A percentile compares a stretch with the other conserved stretches of the same genome.
These are phyloP conservation scores for Tetranychus urticae DNA, from an alignment of 1,140 invertebrate species.

Conservation along the genomic window DNA sequence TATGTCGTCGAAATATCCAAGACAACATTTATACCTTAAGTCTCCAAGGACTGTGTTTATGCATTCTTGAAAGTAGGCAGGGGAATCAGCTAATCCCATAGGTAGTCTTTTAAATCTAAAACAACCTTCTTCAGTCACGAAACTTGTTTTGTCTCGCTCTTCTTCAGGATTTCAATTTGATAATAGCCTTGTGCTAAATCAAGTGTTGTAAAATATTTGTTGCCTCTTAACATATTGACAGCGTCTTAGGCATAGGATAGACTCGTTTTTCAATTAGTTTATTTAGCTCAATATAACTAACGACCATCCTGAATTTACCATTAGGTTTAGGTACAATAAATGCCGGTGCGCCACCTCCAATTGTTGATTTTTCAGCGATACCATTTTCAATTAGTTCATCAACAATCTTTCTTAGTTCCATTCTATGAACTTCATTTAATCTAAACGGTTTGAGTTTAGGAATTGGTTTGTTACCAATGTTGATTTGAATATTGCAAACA, in stretches of 20 bases:
- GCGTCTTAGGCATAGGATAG: conserved; percentile 25
- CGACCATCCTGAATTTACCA: conserved; percentile 22
- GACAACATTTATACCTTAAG: neutral
- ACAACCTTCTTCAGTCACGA: neutral
- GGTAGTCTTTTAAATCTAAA: neutral
- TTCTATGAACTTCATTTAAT: no score
- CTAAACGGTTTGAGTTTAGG: no score
- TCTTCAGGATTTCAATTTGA: conserved; percentile 1
- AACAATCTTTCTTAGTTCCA: neutral
- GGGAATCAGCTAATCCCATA: neutral
- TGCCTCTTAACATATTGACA: neutral
- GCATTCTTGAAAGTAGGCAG: neutral
- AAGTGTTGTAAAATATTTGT: conserved; percentile 1
- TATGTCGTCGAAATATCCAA: conserved; percentile 18
- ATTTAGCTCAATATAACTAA: conserved; percentile 25
- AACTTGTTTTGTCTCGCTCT: neutral
- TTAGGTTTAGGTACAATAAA: conserved; percentile 22
- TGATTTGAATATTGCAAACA: no score
- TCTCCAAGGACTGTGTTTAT: neutral
- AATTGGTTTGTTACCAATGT: no score
- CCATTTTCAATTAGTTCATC: neutral
- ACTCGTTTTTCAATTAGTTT: conserved; percentile 19
- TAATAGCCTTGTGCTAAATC: conserved; percentile 9
- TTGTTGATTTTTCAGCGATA: neutral
- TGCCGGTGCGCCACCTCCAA: neutral